Evolutionary conservation across 2,797 vertebrate species (phyloP), one percentile per base, ranked within the genome.

Genomic region (Jordanella pulchra): DNA sequence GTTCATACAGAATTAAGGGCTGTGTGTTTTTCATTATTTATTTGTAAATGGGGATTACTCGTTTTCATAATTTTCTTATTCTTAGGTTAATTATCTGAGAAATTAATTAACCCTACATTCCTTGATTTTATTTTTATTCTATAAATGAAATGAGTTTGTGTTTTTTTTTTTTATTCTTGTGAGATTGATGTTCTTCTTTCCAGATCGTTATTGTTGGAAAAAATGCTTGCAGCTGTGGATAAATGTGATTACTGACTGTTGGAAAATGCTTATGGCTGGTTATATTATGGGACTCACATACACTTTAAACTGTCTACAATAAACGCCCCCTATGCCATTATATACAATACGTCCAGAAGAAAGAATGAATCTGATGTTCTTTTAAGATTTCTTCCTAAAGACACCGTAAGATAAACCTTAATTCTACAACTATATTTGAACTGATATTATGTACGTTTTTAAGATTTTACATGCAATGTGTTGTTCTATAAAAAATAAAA

Each of bases 191-290:
- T 13, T 67, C 23, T 51, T 50, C 11, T 66, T 50, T 48, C 54
- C 27, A 56, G 54, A 15, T 30, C 14, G 27, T 30, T 18, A 48
- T 30, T 28, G 45, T 66, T 58, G 3, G 15, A 12, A 58, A 56
- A 58, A 56, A 18, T 17, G 27, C 21, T 30, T 18, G 28, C 47
- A 67, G 47, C 65, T 50, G 45, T 0, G 28, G 21, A 51, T 30
- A 51, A 50, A 50, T 51, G 28, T 51, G 65, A 67, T 50, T 30
- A 21, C 48, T 51, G 65, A 30, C 65, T 23, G 45, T 47, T 67
- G 28, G 11, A 67, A 14, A 32, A 48, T 45, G 39, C n/a, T 28
- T 44, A 44, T 65, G 39, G 27, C n/a, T 65, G 9, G n/a, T 60
- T 60, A 32, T 60, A 60, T 60, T 60, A 60, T 32, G 23, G 10